Evolutionary conservation across 2,797 vertebrate genomes (phyloP).

Genomic region (Phaenicophaeus curvirostris): DNA sequence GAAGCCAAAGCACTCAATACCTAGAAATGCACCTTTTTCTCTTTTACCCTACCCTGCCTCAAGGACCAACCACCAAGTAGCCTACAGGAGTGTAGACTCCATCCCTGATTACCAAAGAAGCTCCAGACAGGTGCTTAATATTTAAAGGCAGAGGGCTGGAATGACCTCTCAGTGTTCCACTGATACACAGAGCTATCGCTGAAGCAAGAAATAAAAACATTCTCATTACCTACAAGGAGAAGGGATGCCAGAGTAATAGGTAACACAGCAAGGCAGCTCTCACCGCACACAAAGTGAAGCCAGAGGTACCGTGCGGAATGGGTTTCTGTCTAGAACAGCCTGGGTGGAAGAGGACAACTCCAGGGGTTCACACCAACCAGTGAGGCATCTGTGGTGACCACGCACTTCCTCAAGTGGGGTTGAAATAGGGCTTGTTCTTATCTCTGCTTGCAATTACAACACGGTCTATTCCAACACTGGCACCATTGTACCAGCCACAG

Average conservation of each 20-base stretch:
- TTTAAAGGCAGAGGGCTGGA: background rate
- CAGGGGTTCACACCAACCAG: rapidly evolving
- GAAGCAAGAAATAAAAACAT: background rate
- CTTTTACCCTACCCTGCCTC: background rate
- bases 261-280: background rate
- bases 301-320: rapidly evolving
- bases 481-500: rapidly evolving
- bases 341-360: too few species aligned
- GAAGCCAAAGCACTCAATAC: background rate
- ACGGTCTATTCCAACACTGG: background rate
- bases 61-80: background rate
- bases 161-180: background rate
- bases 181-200: background rate
- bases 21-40: background rate
- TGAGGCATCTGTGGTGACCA: background rate
- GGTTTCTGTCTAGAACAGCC: background rate
- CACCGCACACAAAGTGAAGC: rapidly evolving
- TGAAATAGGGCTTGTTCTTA: background rate
- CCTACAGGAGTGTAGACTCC: background rate
- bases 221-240: background rate
- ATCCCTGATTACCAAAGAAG: background rate
- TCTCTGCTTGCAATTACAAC: background rate
- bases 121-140: background rate
- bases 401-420: rapidly evolving
- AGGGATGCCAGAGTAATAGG: background rate